These are phyloP conservation scores for Eospalax fontanierii DNA, from an alignment of 2,797 vertebrate genomes.

Conservation along the genomic window DNA sequence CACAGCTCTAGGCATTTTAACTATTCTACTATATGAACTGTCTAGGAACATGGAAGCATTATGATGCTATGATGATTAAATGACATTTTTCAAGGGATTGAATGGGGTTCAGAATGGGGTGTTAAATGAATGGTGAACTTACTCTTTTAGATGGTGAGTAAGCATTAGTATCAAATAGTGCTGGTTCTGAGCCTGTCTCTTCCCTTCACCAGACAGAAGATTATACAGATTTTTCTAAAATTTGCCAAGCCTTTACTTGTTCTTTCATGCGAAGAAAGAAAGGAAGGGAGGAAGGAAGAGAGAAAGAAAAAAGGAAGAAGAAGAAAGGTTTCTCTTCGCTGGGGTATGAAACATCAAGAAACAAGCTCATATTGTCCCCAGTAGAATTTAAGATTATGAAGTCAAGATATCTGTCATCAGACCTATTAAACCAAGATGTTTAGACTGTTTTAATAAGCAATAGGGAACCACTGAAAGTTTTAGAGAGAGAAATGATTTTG, in stretches of 20 bases:
- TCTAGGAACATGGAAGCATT: neutral
- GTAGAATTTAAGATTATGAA: slow-evolving; percentile 45
- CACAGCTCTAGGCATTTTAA: slow-evolving; percentile 4
- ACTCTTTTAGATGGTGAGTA: neutral
- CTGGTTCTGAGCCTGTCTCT: neutral
- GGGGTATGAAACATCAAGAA: no score
- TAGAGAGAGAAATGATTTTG: neutral
- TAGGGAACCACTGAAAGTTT: neutral
- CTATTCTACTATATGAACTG: slow-evolving; percentile 47
- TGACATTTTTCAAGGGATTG: neutral
- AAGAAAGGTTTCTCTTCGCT: no score
- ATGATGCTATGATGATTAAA: neutral
- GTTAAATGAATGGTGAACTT: neutral
- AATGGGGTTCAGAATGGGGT: neutral
- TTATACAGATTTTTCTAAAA: neutral
- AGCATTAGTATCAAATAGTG: no score
- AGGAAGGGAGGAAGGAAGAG: neutral
- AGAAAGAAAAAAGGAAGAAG: neutral
- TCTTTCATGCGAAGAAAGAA: neutral
- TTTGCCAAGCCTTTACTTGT: neutral
- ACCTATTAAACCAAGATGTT: neutral
- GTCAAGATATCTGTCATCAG: neutral
- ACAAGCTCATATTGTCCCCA: neutral
- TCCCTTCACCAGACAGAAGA: neutral
- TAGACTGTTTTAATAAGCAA: neutral